Evolutionary conservation across 2,888 invertebrate genomes (phyloP).

Genomic region (Drosophila melanocephala): DNA sequence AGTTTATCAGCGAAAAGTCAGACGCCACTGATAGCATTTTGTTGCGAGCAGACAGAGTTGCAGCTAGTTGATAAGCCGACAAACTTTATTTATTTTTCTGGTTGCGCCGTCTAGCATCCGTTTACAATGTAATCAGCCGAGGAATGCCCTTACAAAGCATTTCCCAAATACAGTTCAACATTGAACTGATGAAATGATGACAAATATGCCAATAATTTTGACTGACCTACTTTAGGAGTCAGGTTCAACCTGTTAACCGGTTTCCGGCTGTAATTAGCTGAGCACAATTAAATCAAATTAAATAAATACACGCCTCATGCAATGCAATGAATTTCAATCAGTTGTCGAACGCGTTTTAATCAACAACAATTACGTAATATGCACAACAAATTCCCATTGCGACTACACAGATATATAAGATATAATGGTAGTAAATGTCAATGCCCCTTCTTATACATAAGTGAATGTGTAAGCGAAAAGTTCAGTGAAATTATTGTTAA

Average conservation of each 20-base stretch:
- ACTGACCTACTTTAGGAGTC: conserved; percentile 66
- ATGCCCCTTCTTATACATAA: conserved; percentile 27
- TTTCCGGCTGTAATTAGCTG: conserved; percentile 56
- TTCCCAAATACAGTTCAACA: not conserved
- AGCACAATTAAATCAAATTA: conserved; percentile 27
- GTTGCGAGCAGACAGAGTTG: conserved; percentile 16
- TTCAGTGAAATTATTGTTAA: conserved; percentile 7
- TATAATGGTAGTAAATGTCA: conserved; percentile 35
- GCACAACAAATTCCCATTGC: not conserved
- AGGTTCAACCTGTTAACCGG: conserved; percentile 56
- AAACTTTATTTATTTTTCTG: conserved; percentile 3
- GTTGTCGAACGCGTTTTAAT: conserved; percentile 11
- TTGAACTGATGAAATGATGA: conserved; percentile 20
- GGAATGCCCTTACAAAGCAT: conserved; percentile 1
- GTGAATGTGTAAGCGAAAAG: conserved; percentile 11
- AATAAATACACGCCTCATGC: conserved; percentile 12
- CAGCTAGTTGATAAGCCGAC: conserved; percentile 44
- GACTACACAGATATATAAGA: conserved; percentile 18
- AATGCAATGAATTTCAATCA: conserved; percentile 33
- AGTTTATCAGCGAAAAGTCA: conserved; percentile 54
- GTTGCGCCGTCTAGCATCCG: conserved; percentile 39
- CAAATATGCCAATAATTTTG: conserved; percentile 12
- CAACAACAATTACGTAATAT: conserved; percentile 35
- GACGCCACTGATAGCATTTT: conserved; percentile 48
- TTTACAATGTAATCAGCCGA: conserved; percentile 42